Base-by-base conservation (phyloP, 92 coral and sea anemone species). In the Scolanthus callimorphus region DNA sequence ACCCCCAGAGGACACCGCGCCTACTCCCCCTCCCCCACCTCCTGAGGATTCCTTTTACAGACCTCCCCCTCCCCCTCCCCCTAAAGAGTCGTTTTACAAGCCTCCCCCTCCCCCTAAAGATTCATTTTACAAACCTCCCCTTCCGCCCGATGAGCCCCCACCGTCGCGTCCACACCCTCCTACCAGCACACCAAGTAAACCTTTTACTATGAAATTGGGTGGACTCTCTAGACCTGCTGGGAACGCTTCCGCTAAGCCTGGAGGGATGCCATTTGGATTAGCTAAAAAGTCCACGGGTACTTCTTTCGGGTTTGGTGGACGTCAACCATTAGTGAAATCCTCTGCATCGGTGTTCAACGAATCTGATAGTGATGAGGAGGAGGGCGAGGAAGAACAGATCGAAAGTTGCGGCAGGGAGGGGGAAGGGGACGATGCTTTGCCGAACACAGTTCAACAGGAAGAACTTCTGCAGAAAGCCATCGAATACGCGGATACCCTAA, bases 401-500 rank as follows among this genome's bases (percentile, higher is more conserved):
- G 69, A 69, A 30, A 57, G 28, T 29, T 29, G 20, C 22, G 47
- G 43, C 25, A 30, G 66, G 24, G 23, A 20, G 24, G 23, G 23
- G 11, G 49, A 49, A 3, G 67, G 60, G 45, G 90, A 83, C 24
- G 82, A 71, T 22, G 97, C 70, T 20, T 59, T 85, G 43, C 68
- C 80, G 3, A 83, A 91, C 2, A 80, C 88, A 9, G 80, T 74
- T 11, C 94, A 92, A 44, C 98, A 92, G 46, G 79, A 92, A 55
- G 91, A 89, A 29, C 66, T 87, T 4, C 77, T 92, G 37, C 79
- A 82, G 41, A 92, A 88, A 55, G 98, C 76, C 59, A 92, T 92
- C 1, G 98, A 92, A 53, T 92, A 92, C 70, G 95, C 95, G 17
- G 98, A 92, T 39, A 92, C 98, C 23, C 76, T 92, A 34, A 67